Conservation (phyloP, 2,113 vertebrate species). For the Sorex fumeus region DNA sequence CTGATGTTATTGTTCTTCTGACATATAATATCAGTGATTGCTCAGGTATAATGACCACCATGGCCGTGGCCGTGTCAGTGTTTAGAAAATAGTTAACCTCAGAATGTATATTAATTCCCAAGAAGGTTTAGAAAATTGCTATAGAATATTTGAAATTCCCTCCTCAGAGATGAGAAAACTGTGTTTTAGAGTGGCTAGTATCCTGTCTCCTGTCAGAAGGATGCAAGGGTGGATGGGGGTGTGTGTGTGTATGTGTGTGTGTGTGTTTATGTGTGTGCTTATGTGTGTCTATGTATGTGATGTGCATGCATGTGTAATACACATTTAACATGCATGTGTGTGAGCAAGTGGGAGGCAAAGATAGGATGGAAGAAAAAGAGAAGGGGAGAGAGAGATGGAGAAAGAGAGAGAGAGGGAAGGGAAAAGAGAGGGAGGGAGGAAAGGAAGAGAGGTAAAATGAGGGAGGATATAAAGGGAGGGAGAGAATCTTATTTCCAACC, state of each 20-base stretch:
- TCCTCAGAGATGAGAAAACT: slow-evolving; percentile 5
- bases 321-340: too few species aligned
- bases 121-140: background rate
- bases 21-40: background rate
- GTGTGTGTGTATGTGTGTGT: background rate
- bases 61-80: too few species aligned
- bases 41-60: background rate
- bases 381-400: too few species aligned
- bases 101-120: slow-evolving; percentile 32
- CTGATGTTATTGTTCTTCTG: background rate
- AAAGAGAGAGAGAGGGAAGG: too few species aligned
- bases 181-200: background rate
- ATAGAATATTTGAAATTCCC: background rate
- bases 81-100: background rate
- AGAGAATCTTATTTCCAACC: too few species aligned
- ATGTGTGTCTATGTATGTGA: too few species aligned
- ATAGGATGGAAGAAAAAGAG: too few species aligned
- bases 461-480: too few species aligned
- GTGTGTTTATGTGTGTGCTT: background rate
- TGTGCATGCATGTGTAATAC: background rate
- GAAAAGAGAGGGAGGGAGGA: too few species aligned
- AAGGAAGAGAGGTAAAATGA: too few species aligned
- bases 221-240: background rate
- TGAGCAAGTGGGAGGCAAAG: too few species aligned
- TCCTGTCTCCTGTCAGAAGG: background rate